Conservation (phyloP, 1,140 invertebrate species). For the Drosophila parabipectinata region DNA sequence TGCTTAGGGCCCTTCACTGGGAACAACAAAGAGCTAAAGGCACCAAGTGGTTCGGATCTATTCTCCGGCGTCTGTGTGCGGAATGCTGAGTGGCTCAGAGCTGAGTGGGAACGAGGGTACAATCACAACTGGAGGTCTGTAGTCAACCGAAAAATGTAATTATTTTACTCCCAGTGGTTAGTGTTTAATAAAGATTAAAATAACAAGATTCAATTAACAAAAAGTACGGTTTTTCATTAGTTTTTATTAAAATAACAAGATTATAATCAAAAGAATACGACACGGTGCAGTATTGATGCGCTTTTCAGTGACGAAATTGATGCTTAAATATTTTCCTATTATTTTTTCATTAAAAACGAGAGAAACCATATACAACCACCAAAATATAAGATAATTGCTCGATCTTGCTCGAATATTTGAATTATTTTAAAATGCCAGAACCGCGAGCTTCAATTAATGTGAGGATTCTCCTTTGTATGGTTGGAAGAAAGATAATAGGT, state of each 20-base stretch:
- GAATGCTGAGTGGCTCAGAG: constrained; percentile 49
- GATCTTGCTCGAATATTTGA: too few species aligned
- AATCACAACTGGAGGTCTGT: not conserved
- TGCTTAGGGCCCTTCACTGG: constrained; percentile 37
- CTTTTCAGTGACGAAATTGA: too few species aligned
- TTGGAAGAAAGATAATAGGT: too few species aligned
- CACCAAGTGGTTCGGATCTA: constrained; percentile 56
- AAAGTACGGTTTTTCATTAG: not conserved
- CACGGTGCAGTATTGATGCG: too few species aligned
- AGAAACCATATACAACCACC: too few species aligned
- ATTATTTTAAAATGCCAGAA: too few species aligned
- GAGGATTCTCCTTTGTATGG: too few species aligned
- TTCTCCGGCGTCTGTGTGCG: constrained; percentile 30
- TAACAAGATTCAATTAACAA: not conserved
- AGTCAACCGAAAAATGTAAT: not conserved
- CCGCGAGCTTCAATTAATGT: too few species aligned
- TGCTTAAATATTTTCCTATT: too few species aligned
- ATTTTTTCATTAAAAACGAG: too few species aligned
- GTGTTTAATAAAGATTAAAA: not conserved
- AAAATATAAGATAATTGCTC: too few species aligned
- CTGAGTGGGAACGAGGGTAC: not conserved
- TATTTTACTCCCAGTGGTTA: not conserved
- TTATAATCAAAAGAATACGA: too few species aligned
- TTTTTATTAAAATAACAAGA: not conserved
- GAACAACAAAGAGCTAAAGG: constrained; percentile 18